Base-by-base conservation (phyloP, 2,797 vertebrate species). In the Protonibea diacanthus region DNA sequence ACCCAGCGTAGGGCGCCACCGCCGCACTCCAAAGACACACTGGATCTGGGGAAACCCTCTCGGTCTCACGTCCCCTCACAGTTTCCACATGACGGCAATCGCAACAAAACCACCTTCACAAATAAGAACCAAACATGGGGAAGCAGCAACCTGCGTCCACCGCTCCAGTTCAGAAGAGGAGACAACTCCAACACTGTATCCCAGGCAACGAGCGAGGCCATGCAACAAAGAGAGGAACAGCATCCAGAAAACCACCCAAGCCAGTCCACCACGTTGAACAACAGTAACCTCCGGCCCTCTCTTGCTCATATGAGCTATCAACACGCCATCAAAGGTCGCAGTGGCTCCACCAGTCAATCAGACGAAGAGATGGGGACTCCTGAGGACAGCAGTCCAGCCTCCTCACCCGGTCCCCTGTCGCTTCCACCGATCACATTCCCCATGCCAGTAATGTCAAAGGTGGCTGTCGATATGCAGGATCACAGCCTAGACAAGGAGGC, bases 321-420 rank as follows among this genome's bases (percentile, higher is more conserved):
- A 18, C 57, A 21, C 0, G 0, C 51, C 18, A 13, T 76, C 64
- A 84, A 71, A 63, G 70, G 57, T 23, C 76, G 51, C 3, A 76
- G 86, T 33, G 88, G 80, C 64, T 93, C 92, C 55, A 85, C 82
- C 42, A 94, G 94, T 88, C 92, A 95, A 59, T 96, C 95, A 15
- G 95, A 96, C 4, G 95, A 96, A 84, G 95, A 96, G 81, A 95
- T 95, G 95, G 91, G 80, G 33, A 94, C 94, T 4, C 93, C 95
- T 18, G 95, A 95, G 66, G 93, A 93, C 23, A 82, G 85, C 51
- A 95, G 93, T 71, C 90, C 90, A 2, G 71, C 82, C 21, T 88
- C 80, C 58, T 90, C 91, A 73, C 89, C 91, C 11, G 71, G 77
- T 49, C 70, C 78, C 10, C 20, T 85, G 21, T 66, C 62, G 0